phyloP scores from a whole-genome alignment of 2,113 vertebrate genomes.

The Fregata magnificens region DNA sequence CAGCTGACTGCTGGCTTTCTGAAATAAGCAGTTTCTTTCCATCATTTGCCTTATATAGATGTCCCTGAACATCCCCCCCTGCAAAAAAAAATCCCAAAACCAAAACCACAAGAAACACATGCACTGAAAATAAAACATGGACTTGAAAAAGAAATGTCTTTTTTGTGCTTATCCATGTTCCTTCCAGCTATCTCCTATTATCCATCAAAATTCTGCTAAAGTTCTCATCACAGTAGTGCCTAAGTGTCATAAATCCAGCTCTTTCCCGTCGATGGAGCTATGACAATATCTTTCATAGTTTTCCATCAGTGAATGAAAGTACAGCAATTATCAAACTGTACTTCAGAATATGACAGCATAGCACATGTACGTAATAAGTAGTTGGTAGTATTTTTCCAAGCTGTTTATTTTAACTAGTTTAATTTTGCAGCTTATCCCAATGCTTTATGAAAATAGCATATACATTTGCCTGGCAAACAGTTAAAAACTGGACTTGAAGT shows the following conservation, averaged over 20 bases:
- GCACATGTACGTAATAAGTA: background rate
- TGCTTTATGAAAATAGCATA: background rate
- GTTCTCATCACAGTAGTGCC: background rate
- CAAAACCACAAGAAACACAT: background rate
- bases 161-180: background rate
- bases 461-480: background rate
- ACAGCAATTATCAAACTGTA: background rate
- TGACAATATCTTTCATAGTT: background rate
- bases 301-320: background rate
- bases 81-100: background rate
- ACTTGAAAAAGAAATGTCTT: background rate
- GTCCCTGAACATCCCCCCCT: background rate
- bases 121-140: background rate
- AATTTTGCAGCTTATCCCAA: background rate
- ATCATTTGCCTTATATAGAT: background rate
- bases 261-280: background rate
- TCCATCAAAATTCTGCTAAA: background rate
- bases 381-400: background rate
- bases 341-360: background rate
- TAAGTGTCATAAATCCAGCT: background rate
- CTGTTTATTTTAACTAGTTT: background rate
- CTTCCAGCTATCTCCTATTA: background rate
- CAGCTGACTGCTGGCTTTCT: background rate
- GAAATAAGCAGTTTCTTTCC: background rate
- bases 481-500: background rate